These are phyloP conservation scores for Chitala chitala DNA, from an alignment of 2,113 vertebrate genomes.

Conservation along the genomic window DNA sequence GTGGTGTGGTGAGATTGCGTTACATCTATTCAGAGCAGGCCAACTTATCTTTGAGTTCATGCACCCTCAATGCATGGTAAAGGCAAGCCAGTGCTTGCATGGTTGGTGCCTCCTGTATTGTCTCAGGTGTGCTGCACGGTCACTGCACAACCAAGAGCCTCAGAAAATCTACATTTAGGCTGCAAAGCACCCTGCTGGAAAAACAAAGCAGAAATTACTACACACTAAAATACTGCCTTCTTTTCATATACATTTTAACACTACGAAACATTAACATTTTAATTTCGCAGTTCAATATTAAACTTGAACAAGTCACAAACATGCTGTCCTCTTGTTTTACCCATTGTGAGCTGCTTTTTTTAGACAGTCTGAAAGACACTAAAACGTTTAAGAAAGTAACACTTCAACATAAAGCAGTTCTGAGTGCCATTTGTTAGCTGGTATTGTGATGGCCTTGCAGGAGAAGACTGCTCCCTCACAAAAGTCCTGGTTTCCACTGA, in stretches of 20 bases:
- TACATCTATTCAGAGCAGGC: conserved; percentile 26
- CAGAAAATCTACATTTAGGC: background rate
- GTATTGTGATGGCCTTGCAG: background rate
- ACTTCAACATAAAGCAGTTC: background rate
- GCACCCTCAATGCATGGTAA: conserved; percentile 18
- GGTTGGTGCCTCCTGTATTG: background rate
- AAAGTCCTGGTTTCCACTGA: conserved; percentile 34
- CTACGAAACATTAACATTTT: too few relatives aligned
- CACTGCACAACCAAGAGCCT: background rate
- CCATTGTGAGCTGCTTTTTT: too few relatives aligned
- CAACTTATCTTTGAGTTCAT: conserved; percentile 12
- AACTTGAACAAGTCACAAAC: too few relatives aligned
- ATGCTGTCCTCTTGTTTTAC: too few relatives aligned
- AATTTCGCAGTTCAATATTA: too few relatives aligned
- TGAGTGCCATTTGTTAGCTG: background rate
- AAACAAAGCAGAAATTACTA: too few relatives aligned
- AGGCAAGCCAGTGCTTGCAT: background rate
- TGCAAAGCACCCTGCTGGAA: background rate
- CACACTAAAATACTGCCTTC: too few relatives aligned
- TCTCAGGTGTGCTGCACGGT: background rate
- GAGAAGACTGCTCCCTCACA: background rate
- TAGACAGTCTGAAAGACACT: too few relatives aligned
- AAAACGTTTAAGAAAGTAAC: too few relatives aligned
- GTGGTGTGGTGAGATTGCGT: conserved; percentile 24
- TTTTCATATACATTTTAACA: too few relatives aligned